phyloP scores from a whole-genome alignment of 2,113 vertebrate genomes.

The Boulengeromyrus knoepffleri region DNA sequence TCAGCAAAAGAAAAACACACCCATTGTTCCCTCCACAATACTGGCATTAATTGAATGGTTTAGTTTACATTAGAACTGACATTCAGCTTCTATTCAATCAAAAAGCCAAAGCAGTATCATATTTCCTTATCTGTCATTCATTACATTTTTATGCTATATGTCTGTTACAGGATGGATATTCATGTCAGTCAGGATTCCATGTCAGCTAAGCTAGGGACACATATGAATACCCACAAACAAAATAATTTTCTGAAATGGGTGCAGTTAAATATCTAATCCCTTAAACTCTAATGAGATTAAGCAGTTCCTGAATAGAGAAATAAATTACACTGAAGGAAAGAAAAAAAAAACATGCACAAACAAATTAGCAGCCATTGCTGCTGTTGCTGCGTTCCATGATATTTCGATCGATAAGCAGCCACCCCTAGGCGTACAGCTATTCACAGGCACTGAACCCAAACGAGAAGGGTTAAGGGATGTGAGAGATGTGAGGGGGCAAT shows the following conservation, averaged over 20 bases:
- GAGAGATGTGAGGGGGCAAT: slow-evolving; percentile 36
- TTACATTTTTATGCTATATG: neutral
- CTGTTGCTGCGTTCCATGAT: slow-evolving; percentile 28
- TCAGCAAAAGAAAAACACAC: neutral
- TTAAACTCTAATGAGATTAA: slow-evolving; percentile 2
- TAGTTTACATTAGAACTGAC: neutral
- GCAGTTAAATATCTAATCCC: neutral
- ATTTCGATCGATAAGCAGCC: slow-evolving; percentile 48
- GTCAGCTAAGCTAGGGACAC: neutral
- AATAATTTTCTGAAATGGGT: neutral
- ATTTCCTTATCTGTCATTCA: neutral
- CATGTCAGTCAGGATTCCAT: neutral
- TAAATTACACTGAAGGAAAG: neutral
- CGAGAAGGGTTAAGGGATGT: slow-evolving; percentile 34
- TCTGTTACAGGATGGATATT: neutral
- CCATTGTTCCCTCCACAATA: neutral
- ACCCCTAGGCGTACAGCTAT: slow-evolving; percentile 34
- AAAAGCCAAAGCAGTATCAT: neutral
- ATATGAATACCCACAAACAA: neutral
- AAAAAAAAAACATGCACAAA: neutral
- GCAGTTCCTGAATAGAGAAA: neutral
- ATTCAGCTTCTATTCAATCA: neutral
- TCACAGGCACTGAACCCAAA: slow-evolving; percentile 52
- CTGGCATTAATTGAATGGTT: neutral
- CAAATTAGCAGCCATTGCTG: neutral